Conservation (phyloP, 2,113 vertebrate genomes). For the Neodontobutis hainanensis region DNA sequence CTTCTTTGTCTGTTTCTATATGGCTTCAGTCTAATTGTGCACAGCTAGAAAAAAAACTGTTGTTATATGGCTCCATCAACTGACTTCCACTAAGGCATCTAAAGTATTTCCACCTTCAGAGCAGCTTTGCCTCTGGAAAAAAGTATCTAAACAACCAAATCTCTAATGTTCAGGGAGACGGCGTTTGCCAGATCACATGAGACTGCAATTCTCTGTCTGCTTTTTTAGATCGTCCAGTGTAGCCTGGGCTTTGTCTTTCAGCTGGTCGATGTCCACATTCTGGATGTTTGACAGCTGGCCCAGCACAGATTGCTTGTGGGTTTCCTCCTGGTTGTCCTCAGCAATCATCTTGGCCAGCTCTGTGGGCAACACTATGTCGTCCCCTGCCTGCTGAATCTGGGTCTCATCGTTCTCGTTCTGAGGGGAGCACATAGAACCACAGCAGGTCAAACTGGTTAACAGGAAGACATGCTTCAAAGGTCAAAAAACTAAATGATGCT, state of each 20-base stretch:
- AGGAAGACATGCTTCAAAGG: background rate
- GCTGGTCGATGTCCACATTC: constrained; percentile 91
- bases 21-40: constrained; percentile 30
- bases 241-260: constrained; percentile 96
- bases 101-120: constrained; percentile 52
- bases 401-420: constrained; percentile 91
- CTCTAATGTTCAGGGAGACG: constrained; percentile 18
- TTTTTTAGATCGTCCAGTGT: constrained; percentile 95
- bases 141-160: constrained; percentile 51
- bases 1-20: background rate
- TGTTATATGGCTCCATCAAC: constrained; percentile 36
- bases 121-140: constrained; percentile 58
- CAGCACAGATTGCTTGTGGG: constrained; percentile 89
- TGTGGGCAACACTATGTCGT: constrained; percentile 89
- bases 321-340: constrained; percentile 92
- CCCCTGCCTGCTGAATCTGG: constrained; percentile 93
- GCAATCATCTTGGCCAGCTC: constrained; percentile 98
- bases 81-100: constrained; percentile 49
- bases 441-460: background rate
- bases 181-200: constrained; percentile 86
- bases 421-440: constrained; percentile 20
- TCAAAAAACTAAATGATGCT: background rate
- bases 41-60: constrained; percentile 36
- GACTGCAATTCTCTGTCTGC: constrained; percentile 90
- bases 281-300: constrained; percentile 94